These are phyloP conservation scores for Tubulanus polymorphus DNA, from an alignment of 2,888 invertebrate genomes.

Conservation along the genomic window DNA sequence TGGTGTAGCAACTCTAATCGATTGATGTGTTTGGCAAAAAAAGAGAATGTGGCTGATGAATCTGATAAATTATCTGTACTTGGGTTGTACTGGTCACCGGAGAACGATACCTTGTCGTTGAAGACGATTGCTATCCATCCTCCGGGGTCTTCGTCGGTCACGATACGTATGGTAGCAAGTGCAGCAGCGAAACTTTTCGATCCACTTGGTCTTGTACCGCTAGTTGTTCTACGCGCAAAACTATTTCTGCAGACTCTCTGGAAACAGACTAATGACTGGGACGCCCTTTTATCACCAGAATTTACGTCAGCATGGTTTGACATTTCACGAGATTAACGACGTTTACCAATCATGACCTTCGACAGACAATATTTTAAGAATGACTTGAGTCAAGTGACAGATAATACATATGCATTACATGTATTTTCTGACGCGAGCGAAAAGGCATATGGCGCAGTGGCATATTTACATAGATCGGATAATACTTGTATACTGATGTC, in stretches of 20 bases:
- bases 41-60: neutral
- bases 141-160: too few relatives aligned
- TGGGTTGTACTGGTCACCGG: neutral
- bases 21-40: neutral
- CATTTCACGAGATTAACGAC: too few relatives aligned
- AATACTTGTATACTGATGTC: neutral
- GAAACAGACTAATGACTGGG: neutral
- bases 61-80: neutral
- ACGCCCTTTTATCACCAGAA: too few relatives aligned
- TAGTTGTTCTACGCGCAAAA: slow-evolving; percentile 1
- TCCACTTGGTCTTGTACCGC: neutral
- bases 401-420: neutral
- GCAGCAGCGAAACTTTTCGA: neutral
- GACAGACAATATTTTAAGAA: too few relatives aligned
- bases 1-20: neutral
- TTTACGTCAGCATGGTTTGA: too few relatives aligned
- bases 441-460: neutral
- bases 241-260: neutral
- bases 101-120: neutral
- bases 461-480: neutral
- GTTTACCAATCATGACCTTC: too few relatives aligned
- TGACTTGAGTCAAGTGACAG: neutral
- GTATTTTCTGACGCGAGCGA: slow-evolving; percentile 2
- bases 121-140: neutral
- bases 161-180: neutral